These are phyloP conservation scores for Acanthaster planci DNA, from an alignment of 35 echinoderm and acorn worm species.

Conservation along the genomic window DNA sequence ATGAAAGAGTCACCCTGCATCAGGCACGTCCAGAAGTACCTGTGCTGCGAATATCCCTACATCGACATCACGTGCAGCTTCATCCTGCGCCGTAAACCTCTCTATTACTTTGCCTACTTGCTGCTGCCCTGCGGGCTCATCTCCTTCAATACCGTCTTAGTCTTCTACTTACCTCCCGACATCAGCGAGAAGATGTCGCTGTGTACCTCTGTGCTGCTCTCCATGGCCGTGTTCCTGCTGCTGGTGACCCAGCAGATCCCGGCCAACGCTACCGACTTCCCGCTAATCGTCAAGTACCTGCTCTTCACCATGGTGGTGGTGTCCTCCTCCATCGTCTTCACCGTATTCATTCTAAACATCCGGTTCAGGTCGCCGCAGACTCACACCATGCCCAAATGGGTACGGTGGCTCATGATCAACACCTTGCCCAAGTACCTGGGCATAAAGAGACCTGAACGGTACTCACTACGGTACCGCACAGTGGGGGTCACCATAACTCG, in stretches of 20 bases:
- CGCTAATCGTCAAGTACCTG: constrained; percentile 94
- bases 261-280: constrained; percentile 91
- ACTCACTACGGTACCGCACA: constrained; percentile 64
- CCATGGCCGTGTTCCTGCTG: constrained; percentile 90
- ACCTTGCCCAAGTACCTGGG: constrained; percentile 78
- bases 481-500: constrained; percentile 72
- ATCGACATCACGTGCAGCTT: constrained; percentile 85
- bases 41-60: constrained; percentile 77
- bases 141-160: constrained; percentile 92
- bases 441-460: constrained; percentile 82
- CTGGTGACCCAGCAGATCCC: constrained; percentile 91
- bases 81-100: constrained; percentile 70
- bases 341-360: constrained; percentile 91
- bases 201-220: constrained; percentile 81
- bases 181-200: constrained; percentile 96
- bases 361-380: constrained; percentile 84
- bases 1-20: constrained; percentile 60
- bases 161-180: constrained; percentile 95
- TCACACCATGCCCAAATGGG: constrained; percentile 82
- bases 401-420: constrained; percentile 71
- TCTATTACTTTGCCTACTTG: constrained; percentile 96
- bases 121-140: constrained; percentile 89
- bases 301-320: constrained; percentile 94
- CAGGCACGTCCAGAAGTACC: constrained; percentile 46
- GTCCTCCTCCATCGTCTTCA: constrained; percentile 89